A percentile compares a stretch with the other conserved stretches of the same genome.
Evolutionary conservation across 30 jellyfish, hydroid and myxozoan genomes (phyloP).

Genomic region (Mastigias papua): DNA sequence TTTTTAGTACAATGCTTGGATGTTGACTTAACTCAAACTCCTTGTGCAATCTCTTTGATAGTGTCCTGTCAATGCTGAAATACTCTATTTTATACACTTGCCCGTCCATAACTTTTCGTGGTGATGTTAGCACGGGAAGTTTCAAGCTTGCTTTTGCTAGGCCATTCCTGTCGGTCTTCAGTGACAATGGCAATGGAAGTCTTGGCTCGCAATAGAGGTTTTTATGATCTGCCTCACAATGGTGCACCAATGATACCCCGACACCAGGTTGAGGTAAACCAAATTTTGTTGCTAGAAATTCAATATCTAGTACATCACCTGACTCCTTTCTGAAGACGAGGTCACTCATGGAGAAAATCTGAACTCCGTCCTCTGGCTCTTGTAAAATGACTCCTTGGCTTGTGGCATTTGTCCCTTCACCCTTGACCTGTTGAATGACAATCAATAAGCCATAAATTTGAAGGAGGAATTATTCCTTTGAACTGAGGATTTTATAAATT

Average conservation of each 20-base stretch:
- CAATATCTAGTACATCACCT: conserved; percentile 27
- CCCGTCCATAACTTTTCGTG: conserved; percentile 61
- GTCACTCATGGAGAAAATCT: conserved; percentile 8
- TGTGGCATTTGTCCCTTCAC: conserved; percentile 20
- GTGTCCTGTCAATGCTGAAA: conserved; percentile 6
- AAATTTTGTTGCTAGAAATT: conserved; percentile 28
- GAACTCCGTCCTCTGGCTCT: conserved; percentile 45
- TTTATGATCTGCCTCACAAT: background rate
- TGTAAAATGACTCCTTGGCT: conserved; percentile 25
- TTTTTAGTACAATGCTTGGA: background rate
- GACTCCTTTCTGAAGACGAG: conserved; percentile 51
- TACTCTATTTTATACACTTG: conserved; percentile 51
- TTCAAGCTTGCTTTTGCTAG: background rate
- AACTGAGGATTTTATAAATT: no score
- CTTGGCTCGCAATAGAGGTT: conserved; percentile 32
- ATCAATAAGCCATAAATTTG: no score
- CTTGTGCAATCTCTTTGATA: background rate
- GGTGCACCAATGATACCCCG: conserved; percentile 8
- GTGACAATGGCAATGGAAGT: conserved; percentile 35
- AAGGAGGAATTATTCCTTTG: no score
- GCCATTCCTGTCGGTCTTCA: conserved; percentile 20
- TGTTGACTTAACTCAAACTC: background rate
- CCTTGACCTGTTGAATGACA: conserved; percentile 57
- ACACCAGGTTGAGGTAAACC: conserved; percentile 38
- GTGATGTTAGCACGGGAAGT: conserved; percentile 37